Percentiles rank a stretch among this genome's conserved stretches.
These are phyloP conservation scores for Idaea aversata DNA, from an alignment of 2,888 invertebrate species.

Conservation along the genomic window DNA sequence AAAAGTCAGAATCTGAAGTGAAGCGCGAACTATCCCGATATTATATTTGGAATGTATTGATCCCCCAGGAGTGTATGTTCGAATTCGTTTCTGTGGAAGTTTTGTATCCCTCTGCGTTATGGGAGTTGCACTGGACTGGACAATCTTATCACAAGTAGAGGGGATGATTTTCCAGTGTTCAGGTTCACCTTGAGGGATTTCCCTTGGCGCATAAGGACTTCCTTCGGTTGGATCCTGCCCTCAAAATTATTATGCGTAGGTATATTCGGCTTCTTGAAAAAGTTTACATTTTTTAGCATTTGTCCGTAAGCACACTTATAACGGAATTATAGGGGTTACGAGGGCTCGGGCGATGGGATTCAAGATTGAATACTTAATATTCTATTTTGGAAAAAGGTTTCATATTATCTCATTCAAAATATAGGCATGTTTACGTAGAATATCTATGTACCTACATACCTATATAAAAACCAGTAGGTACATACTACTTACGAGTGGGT, in stretches of 20 bases:
- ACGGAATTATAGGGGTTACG: slow-evolving; percentile 40
- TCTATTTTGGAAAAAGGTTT: slow-evolving; percentile 24
- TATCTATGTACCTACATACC: no score
- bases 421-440: slow-evolving; percentile 13
- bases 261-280: slow-evolving; percentile 53
- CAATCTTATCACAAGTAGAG: slow-evolving; percentile 75
- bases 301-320: slow-evolving; percentile 17
- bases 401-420: slow-evolving; percentile 21
- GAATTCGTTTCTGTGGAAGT: slow-evolving; percentile 75
- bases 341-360: slow-evolving; percentile 35
- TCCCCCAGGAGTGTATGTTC: slow-evolving; percentile 72
- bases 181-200: slow-evolving; percentile 73
- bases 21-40: slow-evolving; percentile 68
- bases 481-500: no score
- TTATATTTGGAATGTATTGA: slow-evolving; percentile 77
- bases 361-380: slow-evolving; percentile 42
- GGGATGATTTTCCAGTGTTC: slow-evolving; percentile 76
- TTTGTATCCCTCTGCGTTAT: slow-evolving; percentile 78
- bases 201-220: slow-evolving; percentile 57
- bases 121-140: slow-evolving; percentile 79
- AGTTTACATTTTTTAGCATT: slow-evolving; percentile 51
- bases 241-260: slow-evolving; percentile 69
- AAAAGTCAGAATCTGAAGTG: slow-evolving; percentile 52
- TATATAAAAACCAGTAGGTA: no score
- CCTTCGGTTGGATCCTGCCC: slow-evolving; percentile 71